These are phyloP conservation scores for Thamnaconus septentrionalis DNA, from an alignment of 2,113 vertebrate species.

Conservation along the genomic window DNA sequence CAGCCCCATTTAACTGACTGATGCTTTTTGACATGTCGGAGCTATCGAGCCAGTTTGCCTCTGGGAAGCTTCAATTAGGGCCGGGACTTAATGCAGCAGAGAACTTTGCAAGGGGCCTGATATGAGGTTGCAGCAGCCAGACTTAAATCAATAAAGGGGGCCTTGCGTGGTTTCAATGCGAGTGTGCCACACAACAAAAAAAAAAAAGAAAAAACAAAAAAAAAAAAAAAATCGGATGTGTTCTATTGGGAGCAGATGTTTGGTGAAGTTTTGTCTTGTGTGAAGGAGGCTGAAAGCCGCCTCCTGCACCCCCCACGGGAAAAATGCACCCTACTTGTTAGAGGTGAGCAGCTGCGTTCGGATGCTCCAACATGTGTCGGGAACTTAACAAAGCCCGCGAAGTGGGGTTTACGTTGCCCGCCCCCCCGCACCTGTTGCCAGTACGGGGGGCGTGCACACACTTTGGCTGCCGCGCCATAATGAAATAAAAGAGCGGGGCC, in stretches of 20 bases:
- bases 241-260: slow-evolving; percentile 19
- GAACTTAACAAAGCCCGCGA: slow-evolving; percentile 16
- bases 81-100: slow-evolving; percentile 67
- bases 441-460: not conserved
- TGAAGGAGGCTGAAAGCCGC: slow-evolving; percentile 12
- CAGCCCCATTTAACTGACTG: slow-evolving; percentile 77
- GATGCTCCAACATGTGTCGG: slow-evolving; percentile 11
- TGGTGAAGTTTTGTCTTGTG: slow-evolving; percentile 11
- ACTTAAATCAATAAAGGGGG: slow-evolving; percentile 58
- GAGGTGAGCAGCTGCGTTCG: slow-evolving; percentile 11
- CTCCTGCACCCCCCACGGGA: not conserved
- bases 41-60: slow-evolving; percentile 72
- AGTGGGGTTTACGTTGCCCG: slow-evolving; percentile 7
- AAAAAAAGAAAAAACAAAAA: too few relatives aligned
- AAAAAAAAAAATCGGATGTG: too few relatives aligned
- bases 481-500: slow-evolving; percentile 66
- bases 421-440: slow-evolving; percentile 29
- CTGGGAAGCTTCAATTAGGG: slow-evolving; percentile 73
- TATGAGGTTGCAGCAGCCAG: slow-evolving; percentile 46
- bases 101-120: slow-evolving; percentile 64
- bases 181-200: not conserved
- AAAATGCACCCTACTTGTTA: slow-evolving; percentile 20
- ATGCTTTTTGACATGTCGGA: slow-evolving; percentile 74
- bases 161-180: slow-evolving; percentile 28
- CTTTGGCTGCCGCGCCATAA: slow-evolving; percentile 63